Evolutionary conservation across 2,797 vertebrate species (phyloP).

Genomic region (Pelodytes ibericus): DNA sequence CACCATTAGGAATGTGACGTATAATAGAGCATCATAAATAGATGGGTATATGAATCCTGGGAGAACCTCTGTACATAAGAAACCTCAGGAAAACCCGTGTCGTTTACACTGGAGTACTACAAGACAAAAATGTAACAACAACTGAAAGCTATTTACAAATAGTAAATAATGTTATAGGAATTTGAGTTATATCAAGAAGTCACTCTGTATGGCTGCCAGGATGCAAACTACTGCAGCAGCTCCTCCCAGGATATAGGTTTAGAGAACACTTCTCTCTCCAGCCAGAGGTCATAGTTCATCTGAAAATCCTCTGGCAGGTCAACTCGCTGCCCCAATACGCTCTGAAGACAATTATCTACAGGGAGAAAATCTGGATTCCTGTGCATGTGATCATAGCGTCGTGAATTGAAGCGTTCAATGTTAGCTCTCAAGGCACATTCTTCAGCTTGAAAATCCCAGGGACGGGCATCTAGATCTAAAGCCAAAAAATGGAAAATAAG

Average conservation of each 20-base stretch:
- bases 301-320: conserved; percentile 86
- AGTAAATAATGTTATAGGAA: conserved; percentile 11
- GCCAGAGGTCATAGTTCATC: conserved; percentile 88
- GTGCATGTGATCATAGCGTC: conserved; percentile 79
- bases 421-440: conserved; percentile 79
- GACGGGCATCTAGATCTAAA: conserved; percentile 78
- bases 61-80: background rate
- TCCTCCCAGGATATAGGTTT: conserved; percentile 87
- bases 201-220: background rate
- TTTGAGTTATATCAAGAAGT: background rate
- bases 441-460: conserved; percentile 82
- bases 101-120: background rate
- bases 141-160: background rate
- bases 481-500: background rate
- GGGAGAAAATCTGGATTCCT: conserved; percentile 82
- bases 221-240: conserved; percentile 75
- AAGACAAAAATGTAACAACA: conserved; percentile 14
- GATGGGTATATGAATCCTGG: too few species aligned
- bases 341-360: conserved; percentile 86
- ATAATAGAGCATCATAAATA: background rate
- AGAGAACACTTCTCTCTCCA: conserved; percentile 85
- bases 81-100: background rate
- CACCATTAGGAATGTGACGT: conserved; percentile 23
- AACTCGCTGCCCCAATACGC: conserved; percentile 81
- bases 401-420: conserved; percentile 84